phyloP scores from a whole-genome alignment of 2,888 invertebrate species.

The Tenthredo amoena region DNA sequence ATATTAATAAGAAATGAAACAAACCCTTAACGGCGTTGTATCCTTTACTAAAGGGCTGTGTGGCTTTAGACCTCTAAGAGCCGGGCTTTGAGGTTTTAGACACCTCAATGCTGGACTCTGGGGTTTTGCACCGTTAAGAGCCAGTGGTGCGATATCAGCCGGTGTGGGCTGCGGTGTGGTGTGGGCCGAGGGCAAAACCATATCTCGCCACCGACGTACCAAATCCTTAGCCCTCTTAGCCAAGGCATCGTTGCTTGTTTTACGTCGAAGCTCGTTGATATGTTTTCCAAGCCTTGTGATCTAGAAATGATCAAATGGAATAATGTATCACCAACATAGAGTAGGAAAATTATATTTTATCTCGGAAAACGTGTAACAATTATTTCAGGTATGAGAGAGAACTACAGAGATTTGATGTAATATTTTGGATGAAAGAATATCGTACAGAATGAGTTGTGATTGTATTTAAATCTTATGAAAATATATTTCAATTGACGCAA shows the following conservation, averaged over 20 bases:
- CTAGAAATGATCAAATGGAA: conserved; percentile 79
- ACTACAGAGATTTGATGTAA: neutral
- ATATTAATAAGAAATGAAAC: conserved; percentile 63
- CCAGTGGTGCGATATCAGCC: conserved; percentile 71
- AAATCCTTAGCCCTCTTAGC: conserved; percentile 95
- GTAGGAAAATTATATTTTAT: neutral
- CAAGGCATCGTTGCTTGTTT: conserved; percentile 90
- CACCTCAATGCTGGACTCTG: conserved; percentile 72
- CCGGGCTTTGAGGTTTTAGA: conserved; percentile 74
- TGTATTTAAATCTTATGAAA: neutral
- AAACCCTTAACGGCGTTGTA: conserved; percentile 72
- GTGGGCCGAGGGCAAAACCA: conserved; percentile 83
- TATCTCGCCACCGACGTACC: conserved; percentile 95
- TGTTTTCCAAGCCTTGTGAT: conserved; percentile 96
- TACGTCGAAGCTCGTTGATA: conserved; percentile 94
- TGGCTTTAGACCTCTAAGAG: conserved; percentile 71
- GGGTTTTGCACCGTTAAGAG: conserved; percentile 73
- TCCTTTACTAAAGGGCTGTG: conserved; percentile 74
- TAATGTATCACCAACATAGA: neutral
- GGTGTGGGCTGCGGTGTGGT: conserved; percentile 72
- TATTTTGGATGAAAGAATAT: neutral
- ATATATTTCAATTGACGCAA: neutral
- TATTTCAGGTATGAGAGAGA: neutral
- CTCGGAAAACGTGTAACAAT: neutral
- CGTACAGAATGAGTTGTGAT: neutral